phyloP scores from a whole-genome alignment of 92 coral and sea anemone species.

The Pocillopora meandrina region DNA sequence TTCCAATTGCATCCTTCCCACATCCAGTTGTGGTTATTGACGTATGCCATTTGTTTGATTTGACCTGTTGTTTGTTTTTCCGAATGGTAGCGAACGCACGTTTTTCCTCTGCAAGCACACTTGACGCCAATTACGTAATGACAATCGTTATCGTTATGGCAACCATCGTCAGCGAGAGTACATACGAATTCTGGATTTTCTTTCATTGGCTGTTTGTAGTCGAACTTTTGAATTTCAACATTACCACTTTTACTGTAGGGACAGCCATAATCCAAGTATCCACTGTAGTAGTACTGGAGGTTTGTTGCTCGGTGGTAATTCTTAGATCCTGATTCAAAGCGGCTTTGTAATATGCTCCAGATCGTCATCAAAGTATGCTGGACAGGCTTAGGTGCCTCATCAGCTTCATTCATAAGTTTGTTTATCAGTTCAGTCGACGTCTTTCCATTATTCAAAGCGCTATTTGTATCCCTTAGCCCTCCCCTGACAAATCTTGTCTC shows the following conservation, averaged over 20 bases:
- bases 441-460: constrained; percentile 16
- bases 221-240: background rate
- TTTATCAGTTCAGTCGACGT: constrained; percentile 26
- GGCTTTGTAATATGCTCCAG: constrained; percentile 35
- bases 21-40: background rate
- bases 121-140: background rate
- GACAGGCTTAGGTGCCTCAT: constrained; percentile 1
- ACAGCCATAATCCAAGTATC: background rate
- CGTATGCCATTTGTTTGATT: no score
- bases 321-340: background rate
- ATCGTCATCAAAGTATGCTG: constrained; percentile 31
- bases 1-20: background rate
- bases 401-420: constrained; percentile 38
- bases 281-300: background rate
- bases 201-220: background rate
- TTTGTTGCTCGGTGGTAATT: background rate
- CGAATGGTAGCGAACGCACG: background rate
- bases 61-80: background rate
- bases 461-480: constrained; percentile 37
- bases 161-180: background rate
- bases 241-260: background rate
- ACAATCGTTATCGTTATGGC: background rate
- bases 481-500: constrained; percentile 20
- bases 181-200: background rate
- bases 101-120: background rate